These are phyloP conservation scores for Gambusia affinis DNA, from an alignment of 2,113 vertebrate genomes.

Conservation along the genomic window DNA sequence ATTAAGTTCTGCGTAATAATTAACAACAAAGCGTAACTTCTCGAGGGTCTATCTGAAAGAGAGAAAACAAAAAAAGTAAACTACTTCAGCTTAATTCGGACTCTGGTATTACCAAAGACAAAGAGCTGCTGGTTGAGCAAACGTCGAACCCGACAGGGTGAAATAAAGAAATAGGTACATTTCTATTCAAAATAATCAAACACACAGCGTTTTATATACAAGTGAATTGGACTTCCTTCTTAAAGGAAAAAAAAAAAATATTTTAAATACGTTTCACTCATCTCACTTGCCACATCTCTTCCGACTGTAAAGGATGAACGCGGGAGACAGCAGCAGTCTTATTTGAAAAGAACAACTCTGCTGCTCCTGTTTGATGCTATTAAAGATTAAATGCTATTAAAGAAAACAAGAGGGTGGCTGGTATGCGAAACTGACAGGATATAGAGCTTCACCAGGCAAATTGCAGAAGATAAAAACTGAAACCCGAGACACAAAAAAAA, in stretches of 20 bases:
- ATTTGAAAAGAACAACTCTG: background rate
- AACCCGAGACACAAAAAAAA: conserved; percentile 39
- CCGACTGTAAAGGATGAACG: conserved; percentile 31
- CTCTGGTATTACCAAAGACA: conserved; percentile 61
- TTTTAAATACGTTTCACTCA: conserved; percentile 51
- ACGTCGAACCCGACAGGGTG: conserved; percentile 60
- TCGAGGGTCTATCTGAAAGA: conserved; percentile 53
- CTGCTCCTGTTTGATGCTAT: background rate
- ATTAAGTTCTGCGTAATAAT: conserved; percentile 63
- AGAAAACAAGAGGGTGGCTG: conserved; percentile 9
- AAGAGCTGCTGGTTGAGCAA: conserved; percentile 38
- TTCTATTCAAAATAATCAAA: conserved; percentile 70
- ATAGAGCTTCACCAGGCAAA: conserved; percentile 46
- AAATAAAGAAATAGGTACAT: conserved; percentile 68
- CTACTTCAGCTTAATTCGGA: conserved; percentile 42
- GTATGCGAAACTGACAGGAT: conserved; percentile 10
- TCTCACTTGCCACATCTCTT: conserved; percentile 56
- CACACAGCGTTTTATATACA: conserved; percentile 79
- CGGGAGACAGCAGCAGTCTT: conserved; percentile 3
- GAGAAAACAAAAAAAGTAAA: conserved; percentile 17
- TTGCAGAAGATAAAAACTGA: conserved; percentile 60
- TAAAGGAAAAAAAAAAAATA: conserved; percentile 66
- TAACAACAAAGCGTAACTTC: conserved; percentile 57
- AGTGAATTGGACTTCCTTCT: conserved; percentile 73
- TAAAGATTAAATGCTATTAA: background rate